Percentiles rank a stretch among this genome's conserved stretches.
Conservation (phyloP, 2,888 invertebrate genomes). For the Sinhomidia bicolor region DNA sequence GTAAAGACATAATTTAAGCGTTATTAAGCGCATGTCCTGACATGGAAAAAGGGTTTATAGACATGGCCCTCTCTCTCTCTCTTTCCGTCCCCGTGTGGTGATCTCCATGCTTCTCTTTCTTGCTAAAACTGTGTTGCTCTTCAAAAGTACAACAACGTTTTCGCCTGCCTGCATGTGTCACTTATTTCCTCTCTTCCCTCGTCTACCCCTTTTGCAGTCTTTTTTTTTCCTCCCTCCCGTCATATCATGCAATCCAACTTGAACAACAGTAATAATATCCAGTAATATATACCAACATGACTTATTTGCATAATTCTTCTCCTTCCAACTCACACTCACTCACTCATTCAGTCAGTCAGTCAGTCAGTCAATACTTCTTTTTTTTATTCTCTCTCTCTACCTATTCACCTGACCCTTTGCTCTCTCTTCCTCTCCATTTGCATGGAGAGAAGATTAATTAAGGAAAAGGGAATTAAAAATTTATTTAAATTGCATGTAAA, state of each 20-base stretch:
- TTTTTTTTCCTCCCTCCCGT: no score
- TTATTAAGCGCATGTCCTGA: background rate
- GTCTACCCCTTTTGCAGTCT: background rate
- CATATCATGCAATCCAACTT: conserved; percentile 37
- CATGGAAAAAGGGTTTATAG: background rate
- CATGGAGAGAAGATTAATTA: background rate
- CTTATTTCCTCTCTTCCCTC: conserved; percentile 28
- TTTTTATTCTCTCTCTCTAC: no score
- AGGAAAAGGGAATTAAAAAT: conserved; percentile 20
- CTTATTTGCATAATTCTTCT: conserved; percentile 3
- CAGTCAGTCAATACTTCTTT: no score
- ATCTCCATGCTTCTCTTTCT: background rate
- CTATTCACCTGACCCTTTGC: conserved; percentile 39
- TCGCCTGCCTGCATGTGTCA: background rate
- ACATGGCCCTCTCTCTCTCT: background rate
- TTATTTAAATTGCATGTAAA: conserved; percentile 67
- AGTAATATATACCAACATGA: background rate
- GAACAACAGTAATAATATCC: background rate
- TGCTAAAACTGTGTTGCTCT: conserved; percentile 4
- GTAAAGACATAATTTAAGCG: background rate
- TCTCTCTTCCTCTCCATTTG: conserved; percentile 30
- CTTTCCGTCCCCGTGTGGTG: background rate
- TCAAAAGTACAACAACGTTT: background rate
- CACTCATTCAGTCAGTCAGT: no score
- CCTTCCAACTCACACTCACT: no score